A percentile compares a stretch with the other conserved stretches of the same genome.
Conservation (phyloP, 2,113 vertebrate genomes). For the Callopanchax toddi region DNA sequence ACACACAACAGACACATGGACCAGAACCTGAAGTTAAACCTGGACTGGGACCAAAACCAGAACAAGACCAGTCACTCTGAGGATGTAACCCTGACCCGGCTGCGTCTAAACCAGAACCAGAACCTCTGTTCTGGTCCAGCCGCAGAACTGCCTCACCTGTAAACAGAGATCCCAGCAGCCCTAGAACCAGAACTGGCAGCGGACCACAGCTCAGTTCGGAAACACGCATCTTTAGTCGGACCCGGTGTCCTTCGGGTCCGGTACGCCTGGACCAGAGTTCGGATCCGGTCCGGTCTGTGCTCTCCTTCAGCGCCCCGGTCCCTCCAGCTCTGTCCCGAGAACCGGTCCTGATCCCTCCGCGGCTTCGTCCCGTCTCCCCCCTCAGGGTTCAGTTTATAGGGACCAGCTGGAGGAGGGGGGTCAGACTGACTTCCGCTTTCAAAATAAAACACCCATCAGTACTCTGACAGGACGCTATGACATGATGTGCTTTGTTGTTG, state of each 20-base stretch:
- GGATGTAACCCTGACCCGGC: too few relatives aligned
- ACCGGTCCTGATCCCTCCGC: too few relatives aligned
- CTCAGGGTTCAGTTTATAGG: conserved; percentile 6
- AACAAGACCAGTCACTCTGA: too few relatives aligned
- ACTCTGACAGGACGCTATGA: too few relatives aligned
- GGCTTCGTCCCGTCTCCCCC: conserved; percentile 6
- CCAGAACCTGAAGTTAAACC: not conserved
- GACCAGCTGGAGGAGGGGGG: conserved; percentile 46
- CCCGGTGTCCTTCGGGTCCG: not conserved
- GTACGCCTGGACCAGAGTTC: too few relatives aligned
- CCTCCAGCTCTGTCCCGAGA: too few relatives aligned
- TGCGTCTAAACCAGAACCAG: too few relatives aligned
- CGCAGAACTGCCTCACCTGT: conserved; percentile 77
- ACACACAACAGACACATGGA: not conserved
- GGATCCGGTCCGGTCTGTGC: not conserved
- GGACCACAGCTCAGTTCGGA: conserved; percentile 79
- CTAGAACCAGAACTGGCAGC: conserved; percentile 39
- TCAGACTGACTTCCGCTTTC: conserved; percentile 31
- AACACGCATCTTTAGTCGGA: conserved; percentile 70
- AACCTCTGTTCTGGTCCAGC: not conserved
- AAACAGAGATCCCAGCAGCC: conserved; percentile 85
- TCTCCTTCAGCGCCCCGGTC: not conserved
- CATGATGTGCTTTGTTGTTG: too few relatives aligned
- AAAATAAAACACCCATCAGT: conserved; percentile 49
- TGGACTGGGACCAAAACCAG: not conserved